phyloP scores from a whole-genome alignment of 2,113 vertebrate genomes.

The mouse (Mus musculus) region GRCm39 chr3:103998001-103998500 shows the following conservation, averaged over 20 bases:
- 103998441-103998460: neutral
- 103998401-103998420: neutral
- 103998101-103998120: neutral
- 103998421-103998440: neutral
- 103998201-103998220: neutral
- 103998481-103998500: slow-evolving; percentile 21
- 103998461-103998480: neutral
- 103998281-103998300: neutral
- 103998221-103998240: neutral
- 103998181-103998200: neutral
- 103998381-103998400: neutral
- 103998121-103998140: neutral
- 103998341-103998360: neutral
- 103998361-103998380: neutral
- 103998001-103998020: neutral
- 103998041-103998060: neutral
- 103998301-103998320: neutral
- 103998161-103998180: neutral
- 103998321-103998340: neutral
- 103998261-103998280: no score
- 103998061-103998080: neutral
- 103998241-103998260: neutral
- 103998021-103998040: neutral
- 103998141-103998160: neutral
- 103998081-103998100: neutral